Base-by-base conservation (phyloP, 2,888 invertebrate genomes). In the Thereva unica region DNA sequence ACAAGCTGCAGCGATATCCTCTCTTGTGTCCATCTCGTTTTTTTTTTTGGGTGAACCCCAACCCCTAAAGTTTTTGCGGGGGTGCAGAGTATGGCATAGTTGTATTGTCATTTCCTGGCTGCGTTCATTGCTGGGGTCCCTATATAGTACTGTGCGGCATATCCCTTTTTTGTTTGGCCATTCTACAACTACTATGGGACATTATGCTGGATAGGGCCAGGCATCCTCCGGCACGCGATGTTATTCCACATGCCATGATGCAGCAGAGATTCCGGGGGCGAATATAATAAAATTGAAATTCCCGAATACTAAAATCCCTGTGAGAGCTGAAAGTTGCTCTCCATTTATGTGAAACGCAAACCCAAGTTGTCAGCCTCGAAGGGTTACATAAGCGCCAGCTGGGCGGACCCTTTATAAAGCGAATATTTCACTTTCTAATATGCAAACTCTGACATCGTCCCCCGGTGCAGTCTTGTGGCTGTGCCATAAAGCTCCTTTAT, bases 241-340 rank as follows among this genome's bases (percentile, higher is more conserved):
- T 23, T 23, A 23, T 23, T 23, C 23, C 23, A 23, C 23, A 23
- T 53, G 53, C 53, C 37, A 37, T 38, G 9, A 37, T 10, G 9
- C n/a, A 53, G 53, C 53, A 53, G 37, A 34, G 53, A 53, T 53
- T 53, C 38, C 53, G 4, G 12, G 53, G 38, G n/a, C n/a, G 44
- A 9, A 9, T 53, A 53, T 53, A 53, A 38, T 6, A 38, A 53
- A 53, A 53, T 53, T 53, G 53, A 53, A 53, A 53, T 53, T 53
- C 53, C 38, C 10, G 5, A 10, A 37, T 4, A 38, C 44, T 8
- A 38, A 5, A 5, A 2, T 4, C 35, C 52, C 37, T 38, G 23
- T 23, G 23, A 23, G 23, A 23, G 23, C 23, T 23, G 23, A 23
- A 23, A 23, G 23, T 23, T 23, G 7, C 8, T 52, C n/a, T 23